Base-by-base conservation (phyloP, 2,888 invertebrate genomes). In the Atethmia centrago region DNA sequence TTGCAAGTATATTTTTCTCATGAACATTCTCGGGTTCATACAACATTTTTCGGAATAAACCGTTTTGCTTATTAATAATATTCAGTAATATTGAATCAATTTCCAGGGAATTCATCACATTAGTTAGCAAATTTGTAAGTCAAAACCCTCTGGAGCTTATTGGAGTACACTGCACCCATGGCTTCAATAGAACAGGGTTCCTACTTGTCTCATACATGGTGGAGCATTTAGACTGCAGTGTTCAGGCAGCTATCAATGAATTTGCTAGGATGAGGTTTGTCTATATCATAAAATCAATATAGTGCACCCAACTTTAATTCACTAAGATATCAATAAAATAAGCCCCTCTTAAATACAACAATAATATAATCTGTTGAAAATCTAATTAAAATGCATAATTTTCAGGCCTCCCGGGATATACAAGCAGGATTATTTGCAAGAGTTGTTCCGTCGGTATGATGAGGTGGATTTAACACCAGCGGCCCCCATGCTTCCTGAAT, bases 121-220 rank as follows among this genome's bases (percentile, higher is more conserved):
- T 98, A 61, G 99, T 99, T 73, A 97, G 97, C 70, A 97, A 97
- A 80, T 99, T 99, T 90, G 97, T 98, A 47, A 95, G 97, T 31
- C 97, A 98, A 81, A 97, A 98, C 89, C 99, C 99, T 0, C 92
- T 98, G 74, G 97, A 98, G 88, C 93, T 97, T 63, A 97, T 98
- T 84, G 98, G 97, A 12, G 98, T 99, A 12, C 99, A 99, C 92
- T 99, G 99, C 90, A 99, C 99, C 0, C 99, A 99, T 94, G 99
- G 99, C 0, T 99, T 99, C 93, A 99, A 99, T 93, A 97, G 99
- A 86, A 99, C 99, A 12, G 99, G 99, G 0, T 99, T 99, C 91
- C 96, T 99, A 10, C 98, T 99, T 67, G 97, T 98, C 42, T 98
- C 99, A 0, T 99, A 98, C 93, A 97, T 99, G 93, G 98, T 99